Base-by-base conservation (phyloP, 1,140 invertebrate species). In the Coboldia fuscipes region DNA sequence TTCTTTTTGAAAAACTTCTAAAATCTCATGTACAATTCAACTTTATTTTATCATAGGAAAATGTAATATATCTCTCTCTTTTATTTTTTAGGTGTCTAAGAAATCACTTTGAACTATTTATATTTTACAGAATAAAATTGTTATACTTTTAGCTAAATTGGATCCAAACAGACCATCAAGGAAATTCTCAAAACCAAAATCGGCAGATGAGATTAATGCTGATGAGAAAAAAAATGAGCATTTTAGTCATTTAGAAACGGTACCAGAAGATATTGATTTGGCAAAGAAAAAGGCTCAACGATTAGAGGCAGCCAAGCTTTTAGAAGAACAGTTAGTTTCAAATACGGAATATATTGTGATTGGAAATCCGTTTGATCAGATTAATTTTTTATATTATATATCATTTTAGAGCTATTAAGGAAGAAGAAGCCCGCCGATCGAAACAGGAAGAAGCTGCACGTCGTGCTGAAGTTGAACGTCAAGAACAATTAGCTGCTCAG, bases 81-180 rank as follows among this genome's bases (percentile, higher is more conserved):
- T 8, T 22, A 21, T 13, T 33, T 33, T 7, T 33, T 7, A 21
- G 14, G 7, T 19, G 10, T 5, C 4, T 12, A 33, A 10, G 3
- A 10, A 3, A 18, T 19, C 19, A n/a, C 16, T 12, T 13, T 19
- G 8, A 4, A 19, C 17, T 18, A 7, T 19, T 21, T 6, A 30
- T 7, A 30, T 7, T 30, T 8, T 10, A 13, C 29, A 21, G 18
- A 17, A 33, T 9, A 8, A 21, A 6, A 17, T 22, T 15, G 4
- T 33, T 32, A 37, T 4, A 7, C 9, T 37, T 49, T 46, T 54
- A 68, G 63, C 58, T 37, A 61, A 68, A 45, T 57, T 72, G 53
- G 61, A 68, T 31, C 65, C 69, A 30, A 58, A 60, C 44, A 64
- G 70, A 41, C 66, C 70, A 45, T 63, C 66, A 41, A 59, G 70